Conservation (phyloP, 2,888 invertebrate species). For the Candidula unifasciata region DNA sequence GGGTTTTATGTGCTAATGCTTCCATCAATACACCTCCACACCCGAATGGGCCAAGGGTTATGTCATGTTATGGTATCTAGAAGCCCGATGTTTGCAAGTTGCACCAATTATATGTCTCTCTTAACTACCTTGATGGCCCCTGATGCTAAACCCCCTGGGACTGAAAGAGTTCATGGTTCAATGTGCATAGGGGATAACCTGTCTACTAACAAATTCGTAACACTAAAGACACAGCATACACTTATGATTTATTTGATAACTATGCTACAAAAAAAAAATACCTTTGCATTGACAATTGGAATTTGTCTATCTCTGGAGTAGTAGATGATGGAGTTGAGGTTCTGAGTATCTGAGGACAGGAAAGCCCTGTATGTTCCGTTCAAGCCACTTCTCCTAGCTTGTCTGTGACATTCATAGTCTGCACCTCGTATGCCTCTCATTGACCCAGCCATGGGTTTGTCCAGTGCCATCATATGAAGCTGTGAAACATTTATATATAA, state of each 20-base stretch:
- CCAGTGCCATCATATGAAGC: constrained; percentile 94
- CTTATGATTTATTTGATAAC: neutral
- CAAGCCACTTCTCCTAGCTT: constrained; percentile 91
- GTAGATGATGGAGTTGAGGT: constrained; percentile 94
- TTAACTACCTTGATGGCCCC: no score
- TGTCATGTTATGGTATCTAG: no score
- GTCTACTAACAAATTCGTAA: no score
- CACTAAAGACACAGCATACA: neutral
- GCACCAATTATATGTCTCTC: no score
- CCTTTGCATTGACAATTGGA: constrained; percentile 35
- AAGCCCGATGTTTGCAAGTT: no score
- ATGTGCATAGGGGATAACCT: no score
- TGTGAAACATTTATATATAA: constrained; percentile 73
- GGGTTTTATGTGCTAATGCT: no score
- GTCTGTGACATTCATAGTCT: constrained; percentile 95
- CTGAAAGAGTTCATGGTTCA: no score
- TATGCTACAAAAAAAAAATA: constrained; percentile 9
- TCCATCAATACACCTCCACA: no score
- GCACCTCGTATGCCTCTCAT: constrained; percentile 95
- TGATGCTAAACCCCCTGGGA: no score
- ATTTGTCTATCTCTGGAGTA: constrained; percentile 79
- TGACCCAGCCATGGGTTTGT: constrained; percentile 92
- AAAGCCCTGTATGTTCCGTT: constrained; percentile 92
- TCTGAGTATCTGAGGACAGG: constrained; percentile 88
- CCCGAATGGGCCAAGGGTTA: no score